These are phyloP conservation scores for Drosophila paramelanica DNA, from an alignment of 2,888 invertebrate species.

Conservation along the genomic window DNA sequence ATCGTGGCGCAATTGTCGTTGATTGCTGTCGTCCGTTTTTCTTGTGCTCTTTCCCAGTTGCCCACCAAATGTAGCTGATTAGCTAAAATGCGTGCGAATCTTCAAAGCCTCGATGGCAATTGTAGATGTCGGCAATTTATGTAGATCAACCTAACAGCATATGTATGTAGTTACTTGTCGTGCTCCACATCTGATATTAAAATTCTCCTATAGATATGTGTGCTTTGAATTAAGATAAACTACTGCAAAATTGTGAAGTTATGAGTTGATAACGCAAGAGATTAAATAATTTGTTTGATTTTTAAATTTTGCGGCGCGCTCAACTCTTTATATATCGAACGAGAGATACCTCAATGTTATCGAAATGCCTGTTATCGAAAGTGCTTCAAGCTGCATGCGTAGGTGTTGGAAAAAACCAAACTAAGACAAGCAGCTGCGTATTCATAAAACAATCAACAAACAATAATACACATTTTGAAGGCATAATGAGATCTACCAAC, in stretches of 20 bases:
- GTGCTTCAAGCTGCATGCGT: not conserved
- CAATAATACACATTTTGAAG: not conserved
- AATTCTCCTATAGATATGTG: not conserved
- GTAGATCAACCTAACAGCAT: constrained; percentile 18
- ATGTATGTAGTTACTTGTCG: constrained; percentile 2
- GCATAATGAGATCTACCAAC: constrained; percentile 22
- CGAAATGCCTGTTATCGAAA: constrained; percentile 14
- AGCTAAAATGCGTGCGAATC: constrained; percentile 72
- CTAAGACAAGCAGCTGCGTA: constrained; percentile 8
- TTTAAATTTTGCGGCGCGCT: not conserved
- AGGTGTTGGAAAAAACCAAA: constrained; percentile 16
- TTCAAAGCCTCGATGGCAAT: constrained; percentile 40
- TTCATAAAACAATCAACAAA: constrained; percentile 2
- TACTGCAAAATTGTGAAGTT: not conserved
- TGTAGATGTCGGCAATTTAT: constrained; percentile 48
- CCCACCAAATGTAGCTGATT: constrained; percentile 40
- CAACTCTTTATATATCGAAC: constrained; percentile 4
- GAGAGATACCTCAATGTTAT: constrained; percentile 4
- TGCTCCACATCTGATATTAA: constrained; percentile 14
- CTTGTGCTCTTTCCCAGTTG: constrained; percentile 39
- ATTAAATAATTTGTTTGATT: not conserved
- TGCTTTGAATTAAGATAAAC: constrained; percentile 1
- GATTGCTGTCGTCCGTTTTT: constrained; percentile 68
- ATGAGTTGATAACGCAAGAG: not conserved
- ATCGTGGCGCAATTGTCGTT: constrained; percentile 75